phyloP scores from a whole-genome alignment of 2,797 vertebrate genomes.

The Channa striata region DNA sequence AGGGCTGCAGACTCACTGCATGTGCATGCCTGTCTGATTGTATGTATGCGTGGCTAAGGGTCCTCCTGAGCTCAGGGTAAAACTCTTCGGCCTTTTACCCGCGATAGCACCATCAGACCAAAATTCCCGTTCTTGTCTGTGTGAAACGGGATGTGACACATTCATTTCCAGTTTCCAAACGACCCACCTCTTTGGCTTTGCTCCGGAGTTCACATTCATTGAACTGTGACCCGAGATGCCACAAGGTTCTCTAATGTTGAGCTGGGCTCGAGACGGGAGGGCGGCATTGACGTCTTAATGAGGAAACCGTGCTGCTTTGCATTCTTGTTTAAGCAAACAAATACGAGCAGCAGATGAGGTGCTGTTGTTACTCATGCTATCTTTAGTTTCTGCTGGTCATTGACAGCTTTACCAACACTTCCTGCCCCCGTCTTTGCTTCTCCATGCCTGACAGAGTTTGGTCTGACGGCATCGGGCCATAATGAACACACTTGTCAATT shows the following conservation, averaged over 20 bases:
- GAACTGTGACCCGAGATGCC: constrained; percentile 3
- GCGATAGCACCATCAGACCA: constrained; percentile 15
- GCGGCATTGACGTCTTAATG: constrained; percentile 4
- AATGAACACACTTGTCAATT: constrained; percentile 44
- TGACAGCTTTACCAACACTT: constrained; percentile 9
- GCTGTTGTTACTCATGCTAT: constrained; percentile 10
- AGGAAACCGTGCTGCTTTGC: background rate
- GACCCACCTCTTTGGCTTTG: background rate
- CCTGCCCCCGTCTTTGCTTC: background rate
- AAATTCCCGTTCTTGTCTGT: background rate
- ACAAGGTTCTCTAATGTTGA: background rate
- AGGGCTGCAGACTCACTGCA: constrained; percentile 5
- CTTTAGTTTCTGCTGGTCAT: constrained; percentile 11
- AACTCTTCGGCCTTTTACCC: constrained; percentile 54
- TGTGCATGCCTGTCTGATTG: constrained; percentile 50
- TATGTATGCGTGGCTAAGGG: constrained; percentile 41
- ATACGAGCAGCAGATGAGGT: constrained; percentile 7
- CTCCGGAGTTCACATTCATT: constrained; percentile 12
- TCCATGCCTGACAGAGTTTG: background rate
- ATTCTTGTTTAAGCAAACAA: constrained; percentile 6
- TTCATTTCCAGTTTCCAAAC: background rate
- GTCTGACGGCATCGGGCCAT: constrained; percentile 10
- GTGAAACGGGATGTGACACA: background rate
- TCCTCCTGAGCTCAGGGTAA: constrained; percentile 48
- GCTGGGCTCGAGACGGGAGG: constrained; percentile 4